Conservation (phyloP, 2,888 invertebrate species). For the Buathra laborator region DNA sequence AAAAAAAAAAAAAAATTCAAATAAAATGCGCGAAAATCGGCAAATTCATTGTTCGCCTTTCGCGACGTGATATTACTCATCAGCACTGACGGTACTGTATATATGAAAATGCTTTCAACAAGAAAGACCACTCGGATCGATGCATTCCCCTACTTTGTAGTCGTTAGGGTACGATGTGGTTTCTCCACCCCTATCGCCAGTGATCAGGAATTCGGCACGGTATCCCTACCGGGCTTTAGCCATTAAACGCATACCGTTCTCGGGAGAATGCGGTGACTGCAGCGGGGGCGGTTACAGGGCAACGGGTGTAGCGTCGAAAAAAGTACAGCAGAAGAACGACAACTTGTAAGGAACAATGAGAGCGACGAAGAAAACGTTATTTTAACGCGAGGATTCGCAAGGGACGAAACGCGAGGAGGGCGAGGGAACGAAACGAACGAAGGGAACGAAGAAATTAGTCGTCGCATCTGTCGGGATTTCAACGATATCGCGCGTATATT, state of each 20-base stretch:
- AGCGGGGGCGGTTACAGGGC: conserved; percentile 29
- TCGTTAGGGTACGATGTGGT: conserved; percentile 12
- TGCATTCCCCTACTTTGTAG: neutral
- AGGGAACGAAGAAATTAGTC: conserved; percentile 75
- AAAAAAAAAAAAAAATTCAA: too few relatives aligned
- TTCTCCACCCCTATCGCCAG: conserved; percentile 20
- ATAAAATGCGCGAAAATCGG: neutral
- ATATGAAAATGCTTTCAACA: neutral
- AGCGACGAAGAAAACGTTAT: neutral
- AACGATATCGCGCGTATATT: conserved; percentile 38
- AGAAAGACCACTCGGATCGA: neutral
- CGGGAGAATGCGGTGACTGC: conserved; percentile 52
- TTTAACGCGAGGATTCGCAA: conserved; percentile 30
- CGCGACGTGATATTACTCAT: neutral
- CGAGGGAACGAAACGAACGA: conserved; percentile 34
- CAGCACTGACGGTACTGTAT: neutral
- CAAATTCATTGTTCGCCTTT: neutral
- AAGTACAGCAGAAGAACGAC: conserved; percentile 13
- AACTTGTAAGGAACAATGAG: conserved; percentile 31
- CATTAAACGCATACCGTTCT: conserved; percentile 79
- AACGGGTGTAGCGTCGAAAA: conserved; percentile 16
- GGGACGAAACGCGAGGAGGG: conserved; percentile 46
- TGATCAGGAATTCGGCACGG: conserved; percentile 72
- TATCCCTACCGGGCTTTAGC: conserved; percentile 64
- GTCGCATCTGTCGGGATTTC: conserved; percentile 78